These are phyloP conservation scores for Parazoanthus atlanticus DNA, from an alignment of 92 coral and sea anemone genomes.

Conservation along the genomic window DNA sequence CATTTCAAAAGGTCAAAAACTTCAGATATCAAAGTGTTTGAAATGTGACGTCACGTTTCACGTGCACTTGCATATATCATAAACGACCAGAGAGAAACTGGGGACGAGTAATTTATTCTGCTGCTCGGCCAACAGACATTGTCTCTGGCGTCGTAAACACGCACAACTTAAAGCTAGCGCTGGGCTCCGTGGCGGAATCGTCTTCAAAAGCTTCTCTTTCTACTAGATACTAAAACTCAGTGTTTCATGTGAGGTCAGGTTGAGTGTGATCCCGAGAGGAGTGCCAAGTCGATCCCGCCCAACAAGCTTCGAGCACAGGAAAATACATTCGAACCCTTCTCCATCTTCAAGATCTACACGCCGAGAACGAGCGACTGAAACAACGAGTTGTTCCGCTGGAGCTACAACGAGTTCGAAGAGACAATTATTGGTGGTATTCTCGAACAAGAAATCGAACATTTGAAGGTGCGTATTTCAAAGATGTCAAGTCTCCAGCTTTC, in stretches of 20 bases:
- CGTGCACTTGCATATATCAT: no score
- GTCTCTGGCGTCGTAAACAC: no score
- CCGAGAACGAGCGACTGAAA: constrained; percentile 72
- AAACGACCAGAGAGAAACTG: neutral
- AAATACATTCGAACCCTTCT: constrained; percentile 73
- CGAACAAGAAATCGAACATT: constrained; percentile 70
- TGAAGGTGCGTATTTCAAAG: constrained; percentile 54
- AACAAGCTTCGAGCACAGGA: constrained; percentile 65
- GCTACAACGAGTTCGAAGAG: constrained; percentile 69
- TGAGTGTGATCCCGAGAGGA: neutral
- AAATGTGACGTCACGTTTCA: no score
- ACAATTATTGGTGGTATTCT: constrained; percentile 69
- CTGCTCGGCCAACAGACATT: no score
- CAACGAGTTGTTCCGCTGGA: constrained; percentile 82
- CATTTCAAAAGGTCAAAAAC: no score
- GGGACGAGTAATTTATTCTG: neutral
- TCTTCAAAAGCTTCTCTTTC: no score
- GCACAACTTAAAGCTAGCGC: no score
- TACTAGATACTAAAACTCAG: neutral
- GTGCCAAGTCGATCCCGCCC: constrained; percentile 32
- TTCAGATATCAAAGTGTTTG: no score
- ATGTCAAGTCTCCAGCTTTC: no score
- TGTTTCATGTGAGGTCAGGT: neutral
- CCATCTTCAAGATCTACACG: constrained; percentile 75
- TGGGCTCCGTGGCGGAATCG: neutral